phyloP scores from a whole-genome alignment of 2,113 vertebrate species.

The Scomber colias region DNA sequence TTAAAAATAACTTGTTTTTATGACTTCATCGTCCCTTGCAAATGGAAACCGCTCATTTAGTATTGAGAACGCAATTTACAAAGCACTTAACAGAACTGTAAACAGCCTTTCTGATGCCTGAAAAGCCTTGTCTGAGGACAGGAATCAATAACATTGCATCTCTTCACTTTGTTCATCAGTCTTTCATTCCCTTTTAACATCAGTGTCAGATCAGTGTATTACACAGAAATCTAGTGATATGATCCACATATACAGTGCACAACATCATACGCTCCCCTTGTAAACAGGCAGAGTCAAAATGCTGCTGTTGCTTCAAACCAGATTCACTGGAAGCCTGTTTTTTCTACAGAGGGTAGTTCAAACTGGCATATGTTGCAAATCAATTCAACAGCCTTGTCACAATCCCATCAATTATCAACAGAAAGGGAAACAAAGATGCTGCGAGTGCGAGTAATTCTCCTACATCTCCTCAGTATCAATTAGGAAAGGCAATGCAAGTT shows the following conservation, averaged over 20 bases:
- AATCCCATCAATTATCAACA: slow-evolving; percentile 58
- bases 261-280: neutral
- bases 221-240: slow-evolving; percentile 12
- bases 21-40: slow-evolving; percentile 63
- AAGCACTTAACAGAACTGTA: slow-evolving; percentile 83
- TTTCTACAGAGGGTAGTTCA: slow-evolving; percentile 35
- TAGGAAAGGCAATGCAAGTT: too few species aligned
- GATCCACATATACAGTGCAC: slow-evolving; percentile 22
- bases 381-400: slow-evolving; percentile 45
- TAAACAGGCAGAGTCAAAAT: slow-evolving; percentile 1
- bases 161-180: slow-evolving; percentile 68
- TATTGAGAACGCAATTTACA: slow-evolving; percentile 78
- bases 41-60: slow-evolving; percentile 78
- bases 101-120: slow-evolving; percentile 76
- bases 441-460: slow-evolving; percentile 27
- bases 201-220: slow-evolving; percentile 51
- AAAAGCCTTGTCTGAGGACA: slow-evolving; percentile 63
- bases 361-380: slow-evolving; percentile 48
- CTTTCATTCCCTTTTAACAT: slow-evolving; percentile 62
- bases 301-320: slow-evolving; percentile 12
- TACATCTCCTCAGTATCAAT: slow-evolving; percentile 41
- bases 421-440: slow-evolving; percentile 52
- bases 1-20: slow-evolving; percentile 80
- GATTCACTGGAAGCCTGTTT: slow-evolving; percentile 10
- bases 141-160: slow-evolving; percentile 78